Evolutionary conservation across 2,797 vertebrate genomes (phyloP), one percentile per base, ranked within the genome.

Genomic region (Melanotaenia boesemani): DNA sequence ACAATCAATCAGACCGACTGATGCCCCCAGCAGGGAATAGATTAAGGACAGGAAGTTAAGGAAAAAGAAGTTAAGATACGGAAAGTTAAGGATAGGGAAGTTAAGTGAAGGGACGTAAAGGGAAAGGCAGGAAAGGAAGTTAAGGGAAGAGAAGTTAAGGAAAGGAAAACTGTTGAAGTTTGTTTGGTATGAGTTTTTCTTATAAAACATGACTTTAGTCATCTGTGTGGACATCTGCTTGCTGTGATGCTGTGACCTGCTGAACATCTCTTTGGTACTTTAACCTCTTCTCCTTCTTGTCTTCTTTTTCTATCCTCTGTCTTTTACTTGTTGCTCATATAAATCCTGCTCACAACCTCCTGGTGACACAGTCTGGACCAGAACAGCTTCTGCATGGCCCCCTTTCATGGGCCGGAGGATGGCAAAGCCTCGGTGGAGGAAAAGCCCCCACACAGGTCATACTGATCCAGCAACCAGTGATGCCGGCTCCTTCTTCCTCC

Each of bases 391-490:
- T 90, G 13, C 88, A 86, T 41, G 63, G 79, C 41, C 77, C 88
- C 63, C 41, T 93, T 67, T 41, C 80, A 0, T 94, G 92, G 92
- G 87, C 72, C 1, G 63, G 83, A 32, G 76, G 78, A 57, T 85
- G 78, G 86, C 77, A 74, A 62, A 34, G 76, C 52, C 70, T 76
- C 48, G 70, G 86, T 32, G 64, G 62, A 30, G 22, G 67, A 41
- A 79, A 91, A 77, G 68, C 70, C 7, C 74, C 89, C 50, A 69
- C 89, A 55, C 90, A 92, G 65, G 74, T 93, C 46, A 58, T 93
- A 5, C 70, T 93, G 44, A 87, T 94, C 66, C 91, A 92, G 62
- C 91, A 92, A 60, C 85, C 91, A 13, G 61, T 79, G 6, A 63
- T 85, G 16, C 22, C 77, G 12, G 46, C 67, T 28, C 39, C 81